Conservation (phyloP, 2,888 invertebrate genomes). For the Ecdyonurus torrentis region DNA sequence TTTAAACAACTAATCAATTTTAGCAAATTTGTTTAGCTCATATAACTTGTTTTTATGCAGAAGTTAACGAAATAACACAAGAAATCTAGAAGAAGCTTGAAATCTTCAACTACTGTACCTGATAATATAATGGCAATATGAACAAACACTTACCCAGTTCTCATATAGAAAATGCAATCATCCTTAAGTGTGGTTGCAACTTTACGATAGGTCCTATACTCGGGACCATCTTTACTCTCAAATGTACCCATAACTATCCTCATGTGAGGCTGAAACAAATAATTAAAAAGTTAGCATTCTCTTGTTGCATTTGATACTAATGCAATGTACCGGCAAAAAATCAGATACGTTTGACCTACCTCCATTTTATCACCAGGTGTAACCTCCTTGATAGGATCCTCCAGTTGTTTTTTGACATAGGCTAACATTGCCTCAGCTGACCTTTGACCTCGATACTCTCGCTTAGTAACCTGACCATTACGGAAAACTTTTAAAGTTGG, state of each 20-base stretch:
- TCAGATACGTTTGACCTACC: too few species aligned
- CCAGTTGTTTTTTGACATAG: constrained; percentile 77
- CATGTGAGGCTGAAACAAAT: constrained; percentile 30
- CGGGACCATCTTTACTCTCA: constrained; percentile 58
- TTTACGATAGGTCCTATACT: constrained; percentile 61
- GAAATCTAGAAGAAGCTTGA: too few species aligned
- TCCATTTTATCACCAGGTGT: constrained; percentile 37
- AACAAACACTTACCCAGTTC: constrained; percentile 53
- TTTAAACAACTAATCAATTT: too few species aligned
- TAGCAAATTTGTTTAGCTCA: too few species aligned
- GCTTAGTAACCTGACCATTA: constrained; percentile 76
- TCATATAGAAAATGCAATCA: constrained; percentile 87
- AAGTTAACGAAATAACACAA: too few species aligned
- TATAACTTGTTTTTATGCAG: too few species aligned
- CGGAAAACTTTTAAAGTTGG: constrained; percentile 92
- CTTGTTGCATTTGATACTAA: too few species aligned
- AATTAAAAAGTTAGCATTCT: too few species aligned
- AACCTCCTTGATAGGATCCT: constrained; percentile 70
- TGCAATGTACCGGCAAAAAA: too few species aligned
- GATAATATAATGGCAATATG: too few species aligned
- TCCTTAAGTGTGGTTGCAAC: constrained; percentile 81
- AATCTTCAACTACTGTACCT: too few species aligned
- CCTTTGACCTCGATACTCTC: constrained; percentile 77
- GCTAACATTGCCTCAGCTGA: constrained; percentile 79
- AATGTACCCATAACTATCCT: constrained; percentile 84